These are phyloP conservation scores for Silvanus unidentatus DNA, from an alignment of 2,888 invertebrate genomes.

Conservation along the genomic window DNA sequence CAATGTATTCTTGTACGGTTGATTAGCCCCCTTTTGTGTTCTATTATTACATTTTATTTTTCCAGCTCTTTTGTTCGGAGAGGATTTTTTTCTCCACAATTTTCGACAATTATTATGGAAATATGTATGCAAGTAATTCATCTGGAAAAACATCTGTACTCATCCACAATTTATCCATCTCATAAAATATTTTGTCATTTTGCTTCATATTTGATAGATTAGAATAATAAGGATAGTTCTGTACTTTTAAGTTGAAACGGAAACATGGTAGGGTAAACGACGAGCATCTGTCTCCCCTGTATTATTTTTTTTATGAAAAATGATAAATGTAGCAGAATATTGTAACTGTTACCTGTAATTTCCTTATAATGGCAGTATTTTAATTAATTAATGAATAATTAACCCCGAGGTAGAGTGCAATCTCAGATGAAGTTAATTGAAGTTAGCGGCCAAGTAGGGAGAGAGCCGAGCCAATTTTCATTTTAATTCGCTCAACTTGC, in stretches of 20 bases:
- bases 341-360: too few species aligned
- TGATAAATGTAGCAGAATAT: too few species aligned
- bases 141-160: too few species aligned
- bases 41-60: background rate
- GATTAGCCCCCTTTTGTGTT: background rate
- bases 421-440: constrained; percentile 32
- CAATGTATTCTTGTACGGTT: background rate
- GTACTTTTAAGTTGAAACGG: constrained; percentile 18
- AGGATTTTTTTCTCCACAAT: background rate
- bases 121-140: background rate
- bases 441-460: constrained; percentile 23
- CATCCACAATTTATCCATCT: too few species aligned
- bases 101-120: background rate
- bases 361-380: constrained; percentile 18
- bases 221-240: background rate
- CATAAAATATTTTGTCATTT: background rate
- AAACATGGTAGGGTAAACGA: constrained; percentile 9
- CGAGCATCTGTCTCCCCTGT: too few species aligned
- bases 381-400: constrained; percentile 35
- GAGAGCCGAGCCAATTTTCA: constrained; percentile 27
- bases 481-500: constrained; percentile 25
- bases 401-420: constrained; percentile 28
- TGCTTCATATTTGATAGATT: background rate
- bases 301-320: too few species aligned
- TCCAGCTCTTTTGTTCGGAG: constrained; percentile 2